Evolutionary conservation across 2,888 invertebrate species (phyloP).

Genomic region (Hypomecis atomaria): DNA sequence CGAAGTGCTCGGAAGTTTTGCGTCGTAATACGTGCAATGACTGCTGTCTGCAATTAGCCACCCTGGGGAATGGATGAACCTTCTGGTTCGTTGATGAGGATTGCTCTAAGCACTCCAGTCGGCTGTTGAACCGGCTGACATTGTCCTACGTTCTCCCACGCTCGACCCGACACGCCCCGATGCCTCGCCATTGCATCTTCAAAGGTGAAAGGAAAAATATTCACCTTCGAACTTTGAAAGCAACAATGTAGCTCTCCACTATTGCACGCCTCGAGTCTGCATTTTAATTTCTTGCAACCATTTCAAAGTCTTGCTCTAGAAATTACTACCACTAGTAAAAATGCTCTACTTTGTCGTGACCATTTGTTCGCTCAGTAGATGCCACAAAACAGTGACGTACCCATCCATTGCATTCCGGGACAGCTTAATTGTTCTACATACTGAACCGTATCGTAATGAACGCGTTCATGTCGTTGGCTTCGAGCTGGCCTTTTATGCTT

Average conservation of each 20-base stretch:
- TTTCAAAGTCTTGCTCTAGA: background rate
- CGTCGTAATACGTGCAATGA: slow-evolving; percentile 28
- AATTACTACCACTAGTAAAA: background rate
- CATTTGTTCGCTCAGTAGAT: slow-evolving; percentile 13
- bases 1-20: background rate
- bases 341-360: slow-evolving; percentile 11
- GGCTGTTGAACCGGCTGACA: slow-evolving; percentile 70
- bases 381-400: slow-evolving; percentile 18
- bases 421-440: slow-evolving; percentile 26
- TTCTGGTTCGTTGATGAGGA: slow-evolving; percentile 38
- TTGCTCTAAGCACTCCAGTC: slow-evolving; percentile 51
- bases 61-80: slow-evolving; percentile 37
- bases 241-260: slow-evolving; percentile 1
- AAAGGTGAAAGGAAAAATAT: slow-evolving; percentile 31
- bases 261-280: background rate
- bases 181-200: slow-evolving; percentile 26
- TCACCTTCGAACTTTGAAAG: slow-evolving; percentile 30
- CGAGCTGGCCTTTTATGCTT: slow-evolving; percentile 1
- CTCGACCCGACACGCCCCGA: slow-evolving; percentile 18
- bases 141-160: slow-evolving; percentile 34
- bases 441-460: slow-evolving; percentile 17
- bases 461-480: background rate
- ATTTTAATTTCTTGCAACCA: background rate
- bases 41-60: slow-evolving; percentile 32
- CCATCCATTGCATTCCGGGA: slow-evolving; percentile 28